These are phyloP conservation scores for Poeciliopsis prolifica DNA, from an alignment of 2,113 vertebrate species.

Conservation along the genomic window DNA sequence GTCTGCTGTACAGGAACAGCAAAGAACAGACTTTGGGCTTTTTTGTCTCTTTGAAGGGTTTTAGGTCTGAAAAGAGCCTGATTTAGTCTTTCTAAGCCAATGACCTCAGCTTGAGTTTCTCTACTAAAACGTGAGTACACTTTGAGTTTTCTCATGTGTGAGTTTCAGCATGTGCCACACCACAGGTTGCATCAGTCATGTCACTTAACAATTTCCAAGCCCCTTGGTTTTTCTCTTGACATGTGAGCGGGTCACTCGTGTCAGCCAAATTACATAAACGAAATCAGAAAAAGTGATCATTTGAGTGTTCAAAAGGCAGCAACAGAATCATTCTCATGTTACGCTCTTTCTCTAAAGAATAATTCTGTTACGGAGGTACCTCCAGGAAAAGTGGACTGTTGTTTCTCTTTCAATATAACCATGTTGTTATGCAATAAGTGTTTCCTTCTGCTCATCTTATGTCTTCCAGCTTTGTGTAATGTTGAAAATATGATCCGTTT, in stretches of 20 bases:
- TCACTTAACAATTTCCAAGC: slow-evolving; percentile 20
- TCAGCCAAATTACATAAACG: slow-evolving; percentile 11
- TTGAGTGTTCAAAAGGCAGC: not conserved
- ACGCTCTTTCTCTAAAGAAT: too few species aligned
- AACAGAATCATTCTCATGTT: too few species aligned
- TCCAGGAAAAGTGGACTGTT: not conserved
- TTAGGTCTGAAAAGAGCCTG: too few species aligned
- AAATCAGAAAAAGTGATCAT: not conserved
- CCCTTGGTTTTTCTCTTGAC: slow-evolving; percentile 44
- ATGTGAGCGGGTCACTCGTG: slow-evolving; percentile 29
- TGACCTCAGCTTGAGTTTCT: not conserved
- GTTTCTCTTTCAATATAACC: slow-evolving; percentile 8
- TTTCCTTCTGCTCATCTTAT: not conserved
- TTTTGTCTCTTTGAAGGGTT: too few species aligned
- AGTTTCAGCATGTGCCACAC: slow-evolving; percentile 11
- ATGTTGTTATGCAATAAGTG: slow-evolving; percentile 13
- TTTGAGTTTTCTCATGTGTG: not conserved
- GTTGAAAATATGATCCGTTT: not conserved
- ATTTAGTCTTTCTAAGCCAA: not conserved
- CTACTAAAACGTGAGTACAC: not conserved
- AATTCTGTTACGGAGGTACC: not conserved
- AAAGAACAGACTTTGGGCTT: not conserved
- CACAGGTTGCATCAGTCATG: slow-evolving; percentile 24
- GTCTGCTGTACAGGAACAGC: too few species aligned
- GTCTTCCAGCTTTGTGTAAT: not conserved